phyloP scores from a whole-genome alignment of 2,113 vertebrate genomes.

The Hipposideros armiger region DNA sequence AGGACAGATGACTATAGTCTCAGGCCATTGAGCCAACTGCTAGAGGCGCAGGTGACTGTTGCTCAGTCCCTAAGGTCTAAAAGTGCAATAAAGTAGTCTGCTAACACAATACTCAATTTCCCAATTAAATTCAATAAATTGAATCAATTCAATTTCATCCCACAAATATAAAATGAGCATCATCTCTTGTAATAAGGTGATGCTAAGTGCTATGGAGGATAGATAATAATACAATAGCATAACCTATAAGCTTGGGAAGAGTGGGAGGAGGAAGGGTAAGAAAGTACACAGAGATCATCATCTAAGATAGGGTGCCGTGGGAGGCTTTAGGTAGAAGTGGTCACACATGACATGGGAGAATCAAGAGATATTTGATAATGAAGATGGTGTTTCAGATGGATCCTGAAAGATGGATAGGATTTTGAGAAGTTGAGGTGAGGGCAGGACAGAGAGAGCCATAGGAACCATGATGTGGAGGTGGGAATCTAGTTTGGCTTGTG shows the following conservation, averaged over 20 bases:
- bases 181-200: background rate
- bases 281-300: background rate
- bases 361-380: background rate
- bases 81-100: background rate
- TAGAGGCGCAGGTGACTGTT: background rate
- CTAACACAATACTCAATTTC: background rate
- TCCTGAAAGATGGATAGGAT: background rate
- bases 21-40: background rate
- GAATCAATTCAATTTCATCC: background rate
- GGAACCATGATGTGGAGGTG: background rate
- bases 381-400: background rate
- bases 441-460: background rate
- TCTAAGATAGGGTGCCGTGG: background rate
- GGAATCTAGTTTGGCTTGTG: background rate
- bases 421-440: background rate
- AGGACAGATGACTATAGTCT: background rate
- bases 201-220: background rate
- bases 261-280: background rate
- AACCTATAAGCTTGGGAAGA: no score
- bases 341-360: background rate
- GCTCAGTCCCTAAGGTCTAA: background rate
- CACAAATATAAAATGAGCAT: background rate
- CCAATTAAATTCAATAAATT: background rate
- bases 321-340: background rate
- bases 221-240: background rate